Base-by-base conservation (phyloP, 1,140 invertebrate genomes). In the Schlechtendalia chinensis region DNA sequence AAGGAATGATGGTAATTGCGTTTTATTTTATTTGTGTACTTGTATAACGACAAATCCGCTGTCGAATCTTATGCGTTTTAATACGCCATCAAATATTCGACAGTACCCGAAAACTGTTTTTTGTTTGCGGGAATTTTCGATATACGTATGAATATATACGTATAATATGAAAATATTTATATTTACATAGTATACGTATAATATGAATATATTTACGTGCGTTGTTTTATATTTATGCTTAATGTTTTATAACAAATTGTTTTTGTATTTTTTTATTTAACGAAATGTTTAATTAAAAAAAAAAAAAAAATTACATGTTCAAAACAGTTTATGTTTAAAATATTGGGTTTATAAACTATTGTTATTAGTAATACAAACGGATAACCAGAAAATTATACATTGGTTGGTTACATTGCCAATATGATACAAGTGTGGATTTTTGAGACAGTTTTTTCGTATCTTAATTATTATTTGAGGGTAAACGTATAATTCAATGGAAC, bases 391-490 rank as follows among this genome's bases (percentile, higher is more conserved):
- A 69, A 6, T 69, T 69, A 69, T 29, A 29, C 3, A 72, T 54
- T 29, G 17, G 16, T 72, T 72, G 29, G 29, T 54, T 53, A 54
- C 69, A 32, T 29, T 29, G 29, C 1, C 27, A 29, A 72, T 54
- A 12, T 8, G 50, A 11, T 11, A 19, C 10, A 59, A 59, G 29
- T 58, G 53, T n/a, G 22, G 32, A 54, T 54, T 72, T 53, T 72
- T 11, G 19, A 53, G 54, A 54, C 50, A 17, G 47, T 4, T 24
- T 77, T 61, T 79, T 59, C 39, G 39, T 63, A 79, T 79, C 58
- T 79, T 79, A 79, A 79, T 77, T 77, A 77, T 79, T 75, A 59
- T 75, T 79, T 79, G 75, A 50, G 58, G 75, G 58, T 14, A 63
- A 79, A 79, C 75, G 75, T 79, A 79, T 79, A 79, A 61, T 63